phyloP scores from a whole-genome alignment of 2,888 invertebrate species.

The Plagodis dolabraria region DNA sequence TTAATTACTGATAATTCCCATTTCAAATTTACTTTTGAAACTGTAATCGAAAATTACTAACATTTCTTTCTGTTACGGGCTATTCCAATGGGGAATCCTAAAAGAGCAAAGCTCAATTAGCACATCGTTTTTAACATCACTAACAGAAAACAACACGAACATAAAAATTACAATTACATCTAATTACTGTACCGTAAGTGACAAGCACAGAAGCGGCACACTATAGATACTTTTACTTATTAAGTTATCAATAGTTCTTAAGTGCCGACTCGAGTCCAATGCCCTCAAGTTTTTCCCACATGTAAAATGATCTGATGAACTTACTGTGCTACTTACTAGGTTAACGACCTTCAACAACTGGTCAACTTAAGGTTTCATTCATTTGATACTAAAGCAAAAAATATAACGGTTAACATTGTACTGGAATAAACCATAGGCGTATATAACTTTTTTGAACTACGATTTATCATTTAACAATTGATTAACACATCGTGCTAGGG shows the following conservation, averaged over 20 bases:
- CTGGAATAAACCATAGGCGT: slow-evolving; percentile 17
- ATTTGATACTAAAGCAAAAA: slow-evolving; percentile 23
- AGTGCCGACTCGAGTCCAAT: slow-evolving; percentile 45
- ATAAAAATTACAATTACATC: background rate
- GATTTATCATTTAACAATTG: slow-evolving; percentile 18
- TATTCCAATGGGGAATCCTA: too few species aligned
- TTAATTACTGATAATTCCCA: too few species aligned
- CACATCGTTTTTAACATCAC: background rate
- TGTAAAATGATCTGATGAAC: slow-evolving; percentile 52
- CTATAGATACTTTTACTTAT: slow-evolving; percentile 17
- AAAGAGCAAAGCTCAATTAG: too few species aligned
- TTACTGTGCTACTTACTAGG: slow-evolving; percentile 33
- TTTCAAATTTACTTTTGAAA: too few species aligned
- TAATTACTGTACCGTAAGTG: slow-evolving; percentile 7
- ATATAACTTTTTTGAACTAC: slow-evolving; percentile 8
- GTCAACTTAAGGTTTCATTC: slow-evolving; percentile 26
- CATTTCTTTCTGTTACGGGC: too few species aligned
- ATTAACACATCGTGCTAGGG: slow-evolving; percentile 9
- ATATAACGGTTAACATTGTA: slow-evolving; percentile 19
- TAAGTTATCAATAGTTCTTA: slow-evolving; percentile 30
- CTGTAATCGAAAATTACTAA: too few species aligned
- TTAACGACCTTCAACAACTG: slow-evolving; percentile 31
- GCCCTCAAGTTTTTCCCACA: slow-evolving; percentile 53
- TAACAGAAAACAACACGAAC: background rate
- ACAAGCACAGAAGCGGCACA: slow-evolving; percentile 18